These are phyloP conservation scores for Cheirogaleus medius DNA, from an alignment of 2,113 vertebrate genomes.

Conservation along the genomic window DNA sequence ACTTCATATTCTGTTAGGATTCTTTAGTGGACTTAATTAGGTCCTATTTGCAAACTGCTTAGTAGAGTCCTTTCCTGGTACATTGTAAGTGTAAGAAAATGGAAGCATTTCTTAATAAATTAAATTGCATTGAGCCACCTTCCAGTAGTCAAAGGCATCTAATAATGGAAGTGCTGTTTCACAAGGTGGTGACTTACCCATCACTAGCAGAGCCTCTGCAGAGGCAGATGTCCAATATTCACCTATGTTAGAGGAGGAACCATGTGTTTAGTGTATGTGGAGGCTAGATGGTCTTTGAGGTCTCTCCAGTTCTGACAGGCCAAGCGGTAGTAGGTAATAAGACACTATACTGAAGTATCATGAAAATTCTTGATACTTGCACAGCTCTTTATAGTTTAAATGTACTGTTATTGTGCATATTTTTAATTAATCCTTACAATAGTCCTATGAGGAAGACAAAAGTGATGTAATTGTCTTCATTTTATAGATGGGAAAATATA, in stretches of 20 bases:
- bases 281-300: not conserved
- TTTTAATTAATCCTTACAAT: not conserved
- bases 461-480: not conserved
- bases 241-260: not conserved
- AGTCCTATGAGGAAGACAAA: not conserved
- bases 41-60: not conserved
- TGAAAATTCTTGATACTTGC: not conserved
- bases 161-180: not conserved
- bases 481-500: not conserved
- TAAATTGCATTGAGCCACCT: not conserved
- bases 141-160: not conserved
- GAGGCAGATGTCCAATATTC: not conserved
- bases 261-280: rapidly evolving
- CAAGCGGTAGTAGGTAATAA: not conserved
- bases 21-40: not conserved
- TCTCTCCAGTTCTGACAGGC: not conserved
- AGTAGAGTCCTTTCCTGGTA: not conserved
- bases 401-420: not conserved
- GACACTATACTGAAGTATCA: not conserved
- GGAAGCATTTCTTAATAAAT: not conserved
- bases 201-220: not conserved
- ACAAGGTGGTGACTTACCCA: not conserved
- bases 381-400: not conserved
- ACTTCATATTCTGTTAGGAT: not conserved
- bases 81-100: not conserved